Base-by-base conservation (phyloP, 2,113 vertebrate species). In the Prolemur simus region DNA sequence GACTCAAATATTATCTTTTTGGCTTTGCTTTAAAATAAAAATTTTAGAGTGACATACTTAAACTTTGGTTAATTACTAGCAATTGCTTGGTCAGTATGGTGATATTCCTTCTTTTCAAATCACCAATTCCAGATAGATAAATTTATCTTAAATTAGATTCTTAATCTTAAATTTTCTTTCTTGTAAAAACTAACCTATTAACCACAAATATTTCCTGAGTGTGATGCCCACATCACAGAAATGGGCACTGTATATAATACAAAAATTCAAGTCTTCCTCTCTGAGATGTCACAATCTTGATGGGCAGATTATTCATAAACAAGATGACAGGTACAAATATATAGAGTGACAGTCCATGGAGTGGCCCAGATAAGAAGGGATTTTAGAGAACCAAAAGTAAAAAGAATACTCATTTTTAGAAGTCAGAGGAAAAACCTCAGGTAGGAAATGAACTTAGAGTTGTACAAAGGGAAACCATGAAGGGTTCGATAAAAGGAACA, bases 11-110 rank as follows among this genome's bases (percentile, higher is more conserved):
- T 34, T 86, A 13, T 71, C 20, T 85, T 89, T 23, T 0, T 91
- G 42, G 21, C 34, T 89, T 97, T 71, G 49, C 21, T 73, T 86
- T 94, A 89, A 94, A 89, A 86, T 89, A 20, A 74, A 80, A 64
- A 14, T 68, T 82, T 80, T 85, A 68, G 47, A 54, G 15, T 34
- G 21, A 54, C 42, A 92, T 64, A 74, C 21, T 95, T 88, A n/a
- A 85, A 63, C 25, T 89, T 80, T 68, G 21, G 32, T 91, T 94
- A 84, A 69, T 89, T 49, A 76, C 9, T 91, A 71, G 32, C 27
- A 95, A 71, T 71, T 82, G 1, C 29, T 89, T 92, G 20, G 37
- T 86, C 68, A 77, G 23, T 94, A 94, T 34, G 56, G 15, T 20
- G 23, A 58, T 13, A 42, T 54, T 84, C 27, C 39, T 85, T 81